These are phyloP conservation scores for Eulemur rubriventer DNA, from an alignment of 2,797 vertebrate genomes.

Conservation along the genomic window DNA sequence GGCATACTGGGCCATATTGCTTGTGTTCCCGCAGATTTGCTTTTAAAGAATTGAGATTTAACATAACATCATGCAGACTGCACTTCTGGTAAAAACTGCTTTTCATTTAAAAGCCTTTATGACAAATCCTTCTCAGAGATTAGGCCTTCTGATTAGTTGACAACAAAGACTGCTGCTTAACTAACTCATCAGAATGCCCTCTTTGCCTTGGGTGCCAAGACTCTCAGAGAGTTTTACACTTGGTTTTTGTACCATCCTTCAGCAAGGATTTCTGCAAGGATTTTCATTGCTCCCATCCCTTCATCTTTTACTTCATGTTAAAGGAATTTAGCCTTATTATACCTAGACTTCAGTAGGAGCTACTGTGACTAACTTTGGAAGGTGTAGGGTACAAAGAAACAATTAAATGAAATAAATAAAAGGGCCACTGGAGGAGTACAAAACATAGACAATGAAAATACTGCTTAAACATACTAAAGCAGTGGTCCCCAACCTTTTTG, in stretches of 20 bases:
- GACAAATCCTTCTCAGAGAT: constrained; percentile 2
- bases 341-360: not conserved
- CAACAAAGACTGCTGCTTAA: not conserved
- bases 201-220: not conserved
- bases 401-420: constrained; percentile 12
- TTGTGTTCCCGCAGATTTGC: not conserved
- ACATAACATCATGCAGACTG: not conserved
- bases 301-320: not conserved
- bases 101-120: constrained; percentile 41
- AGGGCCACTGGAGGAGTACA: not conserved
- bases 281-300: not conserved
- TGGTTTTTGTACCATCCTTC: not conserved
- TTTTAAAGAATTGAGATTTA: not conserved
- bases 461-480: not conserved
- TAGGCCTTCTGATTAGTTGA: not conserved
- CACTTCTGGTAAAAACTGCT: constrained; percentile 29
- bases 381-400: not conserved
- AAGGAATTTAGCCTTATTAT: not conserved
- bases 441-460: not conserved
- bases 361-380: constrained; percentile 10
- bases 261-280: not conserved
- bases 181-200: not conserved
- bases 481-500: too few relatives aligned
- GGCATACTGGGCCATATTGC: not conserved
- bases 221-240: not conserved